Base-by-base conservation (phyloP, 2,888 invertebrate species). In the Xylota segnis region DNA sequence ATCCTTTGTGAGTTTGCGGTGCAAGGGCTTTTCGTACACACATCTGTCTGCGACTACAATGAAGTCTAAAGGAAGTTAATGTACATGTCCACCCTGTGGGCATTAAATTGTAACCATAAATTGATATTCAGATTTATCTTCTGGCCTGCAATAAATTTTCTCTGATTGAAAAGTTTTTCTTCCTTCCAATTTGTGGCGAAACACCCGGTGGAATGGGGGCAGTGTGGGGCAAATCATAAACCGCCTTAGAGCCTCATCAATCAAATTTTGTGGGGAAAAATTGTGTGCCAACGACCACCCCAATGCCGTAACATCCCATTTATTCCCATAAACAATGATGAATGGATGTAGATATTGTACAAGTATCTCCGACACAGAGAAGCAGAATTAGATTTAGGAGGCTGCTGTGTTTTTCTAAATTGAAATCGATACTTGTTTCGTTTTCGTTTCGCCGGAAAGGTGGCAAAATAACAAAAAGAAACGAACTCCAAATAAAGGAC, bases 101-200 rank as follows among this genome's bases (percentile, higher is more conserved):
- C 12, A 47, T 65, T 71, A 43, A 71, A 65, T 59, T 72, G 29
- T 68, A 23, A 14, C 56, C 40, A 83, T 76, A 65, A 83, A 83
- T 72, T 54, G 61, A 83, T 78, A 83, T 72, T 72, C 66, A 72
- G 78, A 78, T 83, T 77, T 72, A 83, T 77, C 27, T 12, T 47
- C 56, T 58, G 10, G 9, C 32, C 54, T 47, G 10, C 7, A 43
- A 61, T 70, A 59, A 58, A 61, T 75, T 75, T 47, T 12, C 16
- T 27, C 45, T 75, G 76, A 82, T 82, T 82, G 82, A 75, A 82
- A 82, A 76, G 70, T 76, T 82, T 68, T 59, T 47, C 14, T n/a
- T 59, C 9, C 9, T 52, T 6, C 12, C 12, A n/a, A 5, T 37
- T 9, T 23, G 23, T 6, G 10, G 18, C 6, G 50, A 18, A 4